Percentiles rank a stretch among this genome's conserved stretches.
phyloP scores from a whole-genome alignment of 2,113 vertebrate genomes.

The Gracilinanus agilis region DNA sequence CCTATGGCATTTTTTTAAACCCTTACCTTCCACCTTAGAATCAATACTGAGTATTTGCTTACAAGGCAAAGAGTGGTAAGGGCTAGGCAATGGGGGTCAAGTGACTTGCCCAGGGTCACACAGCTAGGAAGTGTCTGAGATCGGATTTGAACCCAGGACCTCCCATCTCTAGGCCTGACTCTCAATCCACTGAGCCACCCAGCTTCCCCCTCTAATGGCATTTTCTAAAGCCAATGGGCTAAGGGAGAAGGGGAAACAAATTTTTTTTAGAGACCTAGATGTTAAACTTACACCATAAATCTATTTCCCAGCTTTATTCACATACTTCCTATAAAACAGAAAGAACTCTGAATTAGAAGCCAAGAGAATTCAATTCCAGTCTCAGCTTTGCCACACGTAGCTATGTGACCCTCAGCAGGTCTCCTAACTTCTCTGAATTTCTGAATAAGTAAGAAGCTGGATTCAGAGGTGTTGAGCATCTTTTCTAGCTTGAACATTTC shows the following conservation, averaged over 20 bases:
- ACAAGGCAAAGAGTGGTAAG: too few relatives aligned
- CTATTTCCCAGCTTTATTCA: not conserved
- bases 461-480: not conserved
- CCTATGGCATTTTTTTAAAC: not conserved
- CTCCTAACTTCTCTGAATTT: not conserved
- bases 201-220: too few relatives aligned
- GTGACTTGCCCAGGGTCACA: too few relatives aligned
- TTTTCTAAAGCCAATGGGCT: not conserved
- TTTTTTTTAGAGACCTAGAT: not conserved
- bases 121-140: too few relatives aligned
- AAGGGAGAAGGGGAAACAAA: not conserved
- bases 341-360: not conserved
- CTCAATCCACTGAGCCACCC: too few relatives aligned
- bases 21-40: too few relatives aligned
- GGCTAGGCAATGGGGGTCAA: too few relatives aligned
- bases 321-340: not conserved
- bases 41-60: too few relatives aligned
- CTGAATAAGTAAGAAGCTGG: not conserved
- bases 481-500: not conserved
- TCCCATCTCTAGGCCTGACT: too few relatives aligned
- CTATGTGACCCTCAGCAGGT: not conserved
- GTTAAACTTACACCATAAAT: not conserved
- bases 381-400: not conserved
- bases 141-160: too few relatives aligned
- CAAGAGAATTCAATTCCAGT: not conserved